phyloP scores from a whole-genome alignment of 2,797 vertebrate genomes.

The Aulostomus chinensis region DNA sequence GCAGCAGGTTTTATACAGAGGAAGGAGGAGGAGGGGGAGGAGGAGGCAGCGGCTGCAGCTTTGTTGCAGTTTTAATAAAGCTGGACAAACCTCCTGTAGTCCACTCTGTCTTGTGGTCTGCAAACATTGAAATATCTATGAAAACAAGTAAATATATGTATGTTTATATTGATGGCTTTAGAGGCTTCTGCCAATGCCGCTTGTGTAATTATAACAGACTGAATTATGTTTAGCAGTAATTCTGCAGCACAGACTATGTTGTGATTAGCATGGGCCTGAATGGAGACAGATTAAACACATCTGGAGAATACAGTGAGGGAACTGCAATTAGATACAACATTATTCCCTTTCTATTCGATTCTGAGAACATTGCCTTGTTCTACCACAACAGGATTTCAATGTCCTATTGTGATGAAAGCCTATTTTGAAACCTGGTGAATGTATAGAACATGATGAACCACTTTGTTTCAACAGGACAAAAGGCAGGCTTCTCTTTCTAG shows the following conservation, averaged over 20 bases:
- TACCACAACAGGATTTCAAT: constrained; percentile 77
- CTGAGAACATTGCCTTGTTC: constrained; percentile 70
- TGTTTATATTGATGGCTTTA: constrained; percentile 54
- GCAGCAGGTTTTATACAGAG: constrained; percentile 25
- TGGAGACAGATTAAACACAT: constrained; percentile 77
- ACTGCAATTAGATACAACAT: constrained; percentile 78
- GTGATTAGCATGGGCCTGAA: constrained; percentile 72
- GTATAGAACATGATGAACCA: constrained; percentile 69
- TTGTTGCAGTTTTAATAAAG: constrained; percentile 23
- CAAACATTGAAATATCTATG: constrained; percentile 38
- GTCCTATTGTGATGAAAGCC: constrained; percentile 73
- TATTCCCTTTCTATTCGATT: constrained; percentile 72
- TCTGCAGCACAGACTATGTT: constrained; percentile 61
- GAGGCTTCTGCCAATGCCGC: constrained; percentile 55
- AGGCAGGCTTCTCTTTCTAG: constrained; percentile 62
- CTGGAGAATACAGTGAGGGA: constrained; percentile 61
- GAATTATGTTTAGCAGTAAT: constrained; percentile 73
- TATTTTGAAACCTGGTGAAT: constrained; percentile 73
- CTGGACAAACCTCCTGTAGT: constrained; percentile 19
- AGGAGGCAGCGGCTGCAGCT: constrained; percentile 2
- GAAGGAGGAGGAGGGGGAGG: no score
- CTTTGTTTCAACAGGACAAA: constrained; percentile 76
- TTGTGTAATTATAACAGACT: constrained; percentile 72
- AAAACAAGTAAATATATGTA: constrained; percentile 31
- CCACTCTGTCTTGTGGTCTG: constrained; percentile 17